Conservation (phyloP, 2,797 vertebrate genomes). For the Betta splendens region DNA sequence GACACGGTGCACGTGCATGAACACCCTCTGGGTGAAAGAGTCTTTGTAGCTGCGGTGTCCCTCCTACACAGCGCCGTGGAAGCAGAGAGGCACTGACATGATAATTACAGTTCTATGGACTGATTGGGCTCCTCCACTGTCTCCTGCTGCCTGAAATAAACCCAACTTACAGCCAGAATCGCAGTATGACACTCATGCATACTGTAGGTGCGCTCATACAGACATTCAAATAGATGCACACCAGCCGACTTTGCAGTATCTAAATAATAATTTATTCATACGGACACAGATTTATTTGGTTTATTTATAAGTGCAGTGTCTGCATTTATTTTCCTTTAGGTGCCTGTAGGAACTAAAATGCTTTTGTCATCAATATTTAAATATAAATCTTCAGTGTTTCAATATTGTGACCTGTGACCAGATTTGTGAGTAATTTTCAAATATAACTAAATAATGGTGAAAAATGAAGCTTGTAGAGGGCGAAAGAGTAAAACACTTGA, state of each 20-base stretch:
- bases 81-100: conserved; percentile 69
- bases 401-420: too few species aligned
- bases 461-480: background rate
- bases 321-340: too few species aligned
- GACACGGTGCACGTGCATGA: conserved; percentile 49
- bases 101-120: conserved; percentile 78
- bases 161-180: conserved; percentile 40
- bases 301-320: too few species aligned
- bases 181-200: conserved; percentile 38
- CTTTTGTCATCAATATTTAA: too few species aligned
- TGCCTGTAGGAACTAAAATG: too few species aligned
- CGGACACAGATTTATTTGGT: too few species aligned
- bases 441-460: too few species aligned
- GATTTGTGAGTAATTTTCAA: too few species aligned
- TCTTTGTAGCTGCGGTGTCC: conserved; percentile 48
- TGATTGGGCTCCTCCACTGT: conserved; percentile 69
- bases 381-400: too few species aligned
- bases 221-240: conserved; percentile 19
- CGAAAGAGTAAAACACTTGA: conserved; percentile 1
- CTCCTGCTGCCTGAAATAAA: conserved; percentile 74
- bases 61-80: conserved; percentile 62
- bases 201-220: background rate
- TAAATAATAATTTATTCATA: too few species aligned
- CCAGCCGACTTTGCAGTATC: too few species aligned
- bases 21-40: conserved; percentile 33